Conservation (phyloP, 2,888 invertebrate species). For the Nomada hirtipes region DNA sequence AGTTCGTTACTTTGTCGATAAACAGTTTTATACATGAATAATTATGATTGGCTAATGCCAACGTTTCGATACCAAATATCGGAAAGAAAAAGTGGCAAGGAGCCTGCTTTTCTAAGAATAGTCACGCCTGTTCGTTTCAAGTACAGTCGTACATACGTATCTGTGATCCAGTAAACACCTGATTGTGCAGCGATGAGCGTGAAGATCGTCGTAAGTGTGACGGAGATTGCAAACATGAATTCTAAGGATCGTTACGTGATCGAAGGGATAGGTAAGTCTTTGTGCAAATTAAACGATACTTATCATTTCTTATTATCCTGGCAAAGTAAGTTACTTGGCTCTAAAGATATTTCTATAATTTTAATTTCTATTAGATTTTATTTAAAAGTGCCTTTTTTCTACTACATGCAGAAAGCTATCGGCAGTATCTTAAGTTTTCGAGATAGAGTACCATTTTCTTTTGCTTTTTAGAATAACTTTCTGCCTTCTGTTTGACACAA, state of each 20-base stretch:
- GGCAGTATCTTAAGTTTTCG: background rate
- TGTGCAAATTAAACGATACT: slow-evolving; percentile 3
- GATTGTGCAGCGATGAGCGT: slow-evolving; percentile 72
- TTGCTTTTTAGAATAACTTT: background rate
- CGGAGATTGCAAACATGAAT: slow-evolving; percentile 79
- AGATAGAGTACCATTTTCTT: background rate
- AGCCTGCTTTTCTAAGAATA: background rate
- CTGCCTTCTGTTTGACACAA: background rate
- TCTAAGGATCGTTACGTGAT: slow-evolving; percentile 81
- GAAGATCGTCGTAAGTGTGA: slow-evolving; percentile 74
- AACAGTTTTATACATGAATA: background rate
- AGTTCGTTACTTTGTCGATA: background rate
- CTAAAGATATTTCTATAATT: background rate
- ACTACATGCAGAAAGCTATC: too few species aligned
- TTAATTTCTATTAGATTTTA: background rate
- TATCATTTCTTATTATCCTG: background rate
- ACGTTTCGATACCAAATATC: background rate
- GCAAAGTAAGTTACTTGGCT: background rate
- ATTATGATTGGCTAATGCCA: background rate
- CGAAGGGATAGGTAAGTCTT: slow-evolving; percentile 77
- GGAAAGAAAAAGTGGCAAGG: slow-evolving; percentile 9
- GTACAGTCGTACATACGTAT: background rate
- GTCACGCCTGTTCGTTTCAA: background rate
- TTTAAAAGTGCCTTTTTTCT: background rate
- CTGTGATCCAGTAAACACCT: slow-evolving; percentile 6